phyloP scores from a whole-genome alignment of 2,888 invertebrate species.

The Mythimna lalbum region DNA sequence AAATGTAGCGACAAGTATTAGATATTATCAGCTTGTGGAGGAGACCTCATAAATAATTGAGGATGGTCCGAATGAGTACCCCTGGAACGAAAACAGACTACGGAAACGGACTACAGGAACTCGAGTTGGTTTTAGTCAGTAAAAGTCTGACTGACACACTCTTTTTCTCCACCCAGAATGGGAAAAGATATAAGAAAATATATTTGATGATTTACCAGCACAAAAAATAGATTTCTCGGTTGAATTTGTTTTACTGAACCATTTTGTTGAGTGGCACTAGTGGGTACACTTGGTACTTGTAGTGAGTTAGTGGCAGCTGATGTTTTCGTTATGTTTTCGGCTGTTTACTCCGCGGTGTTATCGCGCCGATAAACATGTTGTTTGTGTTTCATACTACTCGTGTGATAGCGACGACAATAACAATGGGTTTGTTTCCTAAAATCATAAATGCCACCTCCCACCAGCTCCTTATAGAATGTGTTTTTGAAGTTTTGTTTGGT shows the following conservation, averaged over 20 bases:
- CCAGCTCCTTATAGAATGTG: background rate
- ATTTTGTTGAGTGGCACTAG: background rate
- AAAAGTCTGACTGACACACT: too few species aligned
- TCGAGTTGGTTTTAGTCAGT: too few species aligned
- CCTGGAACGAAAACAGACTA: too few species aligned
- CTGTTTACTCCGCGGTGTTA: constrained; percentile 56
- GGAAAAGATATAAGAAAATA: too few species aligned
- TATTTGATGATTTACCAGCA: too few species aligned
- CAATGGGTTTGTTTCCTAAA: constrained; percentile 49
- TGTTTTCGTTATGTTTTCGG: constrained; percentile 55
- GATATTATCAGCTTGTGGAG: background rate
- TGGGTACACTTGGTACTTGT: constrained; percentile 11
- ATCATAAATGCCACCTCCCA: constrained; percentile 13
- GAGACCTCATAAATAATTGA: background rate
- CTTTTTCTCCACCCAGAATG: too few species aligned
- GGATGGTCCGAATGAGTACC: too few species aligned
- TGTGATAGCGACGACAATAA: constrained; percentile 39
- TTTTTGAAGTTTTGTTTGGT: constrained; percentile 11
- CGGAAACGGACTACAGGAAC: too few species aligned
- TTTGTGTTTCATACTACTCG: constrained; percentile 36
- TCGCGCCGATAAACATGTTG: constrained; percentile 63
- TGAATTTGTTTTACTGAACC: constrained; percentile 9
- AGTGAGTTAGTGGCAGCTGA: constrained; percentile 51
- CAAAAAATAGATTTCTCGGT: background rate
- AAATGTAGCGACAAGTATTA: background rate